Percentiles rank a stretch among this genome's conserved stretches.
Conservation (phyloP, 1,140 invertebrate species). For the Saxidomus purpurata region DNA sequence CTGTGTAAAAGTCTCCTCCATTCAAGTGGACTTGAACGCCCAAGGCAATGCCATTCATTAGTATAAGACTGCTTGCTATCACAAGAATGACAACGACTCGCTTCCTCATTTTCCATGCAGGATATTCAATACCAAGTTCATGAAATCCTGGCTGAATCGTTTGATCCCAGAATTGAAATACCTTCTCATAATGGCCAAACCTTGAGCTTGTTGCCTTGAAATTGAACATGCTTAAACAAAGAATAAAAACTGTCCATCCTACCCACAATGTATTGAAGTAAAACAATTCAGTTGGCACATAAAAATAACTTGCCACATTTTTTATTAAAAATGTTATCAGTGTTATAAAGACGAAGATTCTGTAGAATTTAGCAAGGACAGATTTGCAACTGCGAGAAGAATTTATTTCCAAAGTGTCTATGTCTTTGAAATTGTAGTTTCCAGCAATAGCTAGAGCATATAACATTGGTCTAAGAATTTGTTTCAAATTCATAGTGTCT, state of each 20-base stretch:
- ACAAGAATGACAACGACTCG: background rate
- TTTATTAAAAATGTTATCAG: background rate
- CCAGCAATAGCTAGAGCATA: background rate
- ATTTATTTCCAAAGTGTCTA: background rate
- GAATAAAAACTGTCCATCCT: background rate
- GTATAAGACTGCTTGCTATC: background rate
- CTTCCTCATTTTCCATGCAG: background rate
- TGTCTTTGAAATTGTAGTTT: slow-evolving; percentile 41
- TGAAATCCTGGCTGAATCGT: background rate
- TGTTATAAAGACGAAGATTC: background rate
- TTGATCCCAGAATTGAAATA: slow-evolving; percentile 31
- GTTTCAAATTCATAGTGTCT: background rate
- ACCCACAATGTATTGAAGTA: background rate
- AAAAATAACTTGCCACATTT: background rate
- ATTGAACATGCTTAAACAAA: background rate
- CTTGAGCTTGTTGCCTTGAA: background rate
- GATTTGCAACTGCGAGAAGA: background rate
- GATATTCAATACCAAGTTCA: slow-evolving; percentile 24
- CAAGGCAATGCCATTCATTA: background rate
- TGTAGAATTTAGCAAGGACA: background rate
- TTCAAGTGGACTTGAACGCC: too few relatives aligned
- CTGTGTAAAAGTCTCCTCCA: background rate
- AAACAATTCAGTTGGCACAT: background rate
- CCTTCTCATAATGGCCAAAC: slow-evolving; percentile 13
- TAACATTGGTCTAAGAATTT: slow-evolving; percentile 22